phyloP scores from a whole-genome alignment of 2,888 invertebrate genomes.

The Aspidapion aeneum region DNA sequence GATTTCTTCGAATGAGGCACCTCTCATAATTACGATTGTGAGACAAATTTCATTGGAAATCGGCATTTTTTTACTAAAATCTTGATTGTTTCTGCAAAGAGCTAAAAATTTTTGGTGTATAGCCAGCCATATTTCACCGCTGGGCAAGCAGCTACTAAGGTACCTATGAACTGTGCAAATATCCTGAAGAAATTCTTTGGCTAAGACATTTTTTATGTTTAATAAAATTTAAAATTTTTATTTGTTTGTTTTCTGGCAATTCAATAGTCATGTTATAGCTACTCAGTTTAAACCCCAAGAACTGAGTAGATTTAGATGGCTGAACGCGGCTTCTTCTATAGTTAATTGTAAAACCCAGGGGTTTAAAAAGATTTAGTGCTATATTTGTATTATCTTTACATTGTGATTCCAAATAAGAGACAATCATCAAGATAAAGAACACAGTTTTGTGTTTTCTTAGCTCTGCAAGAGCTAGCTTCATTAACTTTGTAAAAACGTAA shows the following conservation, averaged over 20 bases:
- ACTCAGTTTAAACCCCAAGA: background rate
- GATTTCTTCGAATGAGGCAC: background rate
- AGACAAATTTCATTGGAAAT: background rate
- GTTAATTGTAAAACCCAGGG: background rate
- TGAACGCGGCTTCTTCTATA: background rate
- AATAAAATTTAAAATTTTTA: background rate
- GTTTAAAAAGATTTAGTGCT: background rate
- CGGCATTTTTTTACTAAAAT: background rate
- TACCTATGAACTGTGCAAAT: constrained; percentile 1
- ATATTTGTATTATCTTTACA: background rate
- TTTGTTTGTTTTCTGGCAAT: background rate
- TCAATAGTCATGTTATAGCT: background rate
- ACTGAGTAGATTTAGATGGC: background rate
- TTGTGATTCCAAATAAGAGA: background rate
- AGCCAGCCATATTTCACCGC: constrained; percentile 1
- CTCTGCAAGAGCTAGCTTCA: background rate
- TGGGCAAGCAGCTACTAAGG: background rate
- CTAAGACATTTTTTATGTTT: background rate
- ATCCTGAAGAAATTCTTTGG: no score
- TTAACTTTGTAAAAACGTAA: background rate
- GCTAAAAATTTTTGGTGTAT: constrained; percentile 1
- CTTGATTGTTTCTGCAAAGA: background rate
- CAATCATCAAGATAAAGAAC: background rate
- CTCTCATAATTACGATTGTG: background rate
- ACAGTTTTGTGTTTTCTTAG: background rate